Base-by-base conservation (phyloP, 2,888 invertebrate genomes). In the Zygothrica quintamaculata region DNA sequence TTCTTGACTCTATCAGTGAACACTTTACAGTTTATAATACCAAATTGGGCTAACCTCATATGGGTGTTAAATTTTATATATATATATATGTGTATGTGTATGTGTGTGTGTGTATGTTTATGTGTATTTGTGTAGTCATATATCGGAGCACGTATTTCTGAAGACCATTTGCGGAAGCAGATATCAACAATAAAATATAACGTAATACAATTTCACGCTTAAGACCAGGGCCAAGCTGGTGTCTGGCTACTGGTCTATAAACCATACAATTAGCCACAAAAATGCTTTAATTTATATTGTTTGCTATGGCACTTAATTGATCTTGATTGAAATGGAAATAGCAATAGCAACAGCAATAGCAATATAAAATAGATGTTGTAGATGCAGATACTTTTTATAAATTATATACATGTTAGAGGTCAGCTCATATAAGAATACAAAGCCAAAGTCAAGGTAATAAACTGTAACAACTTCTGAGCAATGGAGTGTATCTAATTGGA, bases 191-290 rank as follows among this genome's bases (percentile, higher is more conserved):
- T 51, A 59, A 37, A 50, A 29, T 60, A 51, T 60, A 69, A 42
- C 60, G 65, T 73, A 70, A 77, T 70, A 70, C 75, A 70, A 77
- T 76, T 76, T 77, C 74, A 77, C 66, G 75, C 75, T 65, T 34
- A 12, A 61, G 58, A 53, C 60, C 64, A 74, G 70, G 75, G 75
- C 70, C 74, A 77, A 76, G 68, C 51, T 15, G 29, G 7, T 29
- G 29, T 68, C 25, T 26, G 66, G 59, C 71, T 73, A 74, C 74
- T 74, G 77, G 55, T 58, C 18, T 70, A 43, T 57, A 52, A 53
- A 46, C 42, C 48, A 34, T 40, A 65, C 75, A 77, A 76, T 77
- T 74, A 74, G 78, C 58, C 56, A 56, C 12, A 31, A 56, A 51
- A 61, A 62, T 69, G 62, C 48, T 74, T 74, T 77, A 77, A 74